phyloP scores from a whole-genome alignment of 2,888 invertebrate species.

The Philopedon plagiatum region DNA sequence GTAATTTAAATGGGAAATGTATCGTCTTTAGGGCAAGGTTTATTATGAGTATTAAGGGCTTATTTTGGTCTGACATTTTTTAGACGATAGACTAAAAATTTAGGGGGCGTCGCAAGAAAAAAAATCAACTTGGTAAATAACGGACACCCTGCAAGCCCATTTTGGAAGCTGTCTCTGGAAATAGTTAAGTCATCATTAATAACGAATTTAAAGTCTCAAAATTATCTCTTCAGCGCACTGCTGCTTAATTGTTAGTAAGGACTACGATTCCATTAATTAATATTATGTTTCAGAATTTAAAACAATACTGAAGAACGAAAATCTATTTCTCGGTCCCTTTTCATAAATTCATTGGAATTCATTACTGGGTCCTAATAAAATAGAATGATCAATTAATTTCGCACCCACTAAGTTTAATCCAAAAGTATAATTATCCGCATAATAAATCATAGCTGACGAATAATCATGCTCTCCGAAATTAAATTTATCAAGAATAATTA shows the following conservation, averaged over 20 bases:
- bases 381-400: slow-evolving; percentile 55
- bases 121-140: too few relatives aligned
- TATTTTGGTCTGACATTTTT: too few relatives aligned
- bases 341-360: slow-evolving; percentile 46
- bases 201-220: slow-evolving; percentile 1
- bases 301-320: slow-evolving; percentile 44
- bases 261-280: slow-evolving; percentile 42
- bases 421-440: slow-evolving; percentile 54
- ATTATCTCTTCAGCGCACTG: slow-evolving; percentile 28
- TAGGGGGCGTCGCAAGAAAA: too few relatives aligned
- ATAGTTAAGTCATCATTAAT: too few relatives aligned
- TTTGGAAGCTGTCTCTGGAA: too few relatives aligned
- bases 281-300: slow-evolving; percentile 45
- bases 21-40: too few relatives aligned
- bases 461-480: slow-evolving; percentile 47
- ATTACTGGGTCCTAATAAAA: slow-evolving; percentile 45
- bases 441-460: slow-evolving; percentile 56
- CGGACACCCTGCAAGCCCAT: too few relatives aligned
- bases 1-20: too few relatives aligned
- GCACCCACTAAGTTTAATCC: slow-evolving; percentile 52
- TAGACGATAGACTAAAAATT: too few relatives aligned
- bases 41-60: too few relatives aligned
- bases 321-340: slow-evolving; percentile 43
- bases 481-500: slow-evolving; percentile 52
- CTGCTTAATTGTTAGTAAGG: slow-evolving; percentile 32